Percentiles rank a stretch among this genome's conserved stretches.
phyloP scores from a whole-genome alignment of 2,113 vertebrate species.

The Centropus unirufus region DNA sequence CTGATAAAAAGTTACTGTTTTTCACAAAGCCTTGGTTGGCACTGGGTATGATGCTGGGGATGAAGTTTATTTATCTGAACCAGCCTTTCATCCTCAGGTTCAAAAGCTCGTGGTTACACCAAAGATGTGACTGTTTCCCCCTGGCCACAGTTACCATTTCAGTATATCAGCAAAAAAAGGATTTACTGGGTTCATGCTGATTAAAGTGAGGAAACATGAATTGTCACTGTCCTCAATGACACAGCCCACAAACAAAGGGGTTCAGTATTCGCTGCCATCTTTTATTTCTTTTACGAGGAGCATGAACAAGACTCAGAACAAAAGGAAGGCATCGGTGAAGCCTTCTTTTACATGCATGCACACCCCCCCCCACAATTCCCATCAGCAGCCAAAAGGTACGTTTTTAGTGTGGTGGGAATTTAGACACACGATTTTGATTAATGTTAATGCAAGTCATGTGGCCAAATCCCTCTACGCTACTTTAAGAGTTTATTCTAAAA shows the following conservation, averaged over 20 bases:
- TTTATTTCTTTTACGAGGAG: slow-evolving; percentile 15
- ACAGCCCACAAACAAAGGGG: not conserved
- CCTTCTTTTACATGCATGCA: not conserved
- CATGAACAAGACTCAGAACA: accelerated
- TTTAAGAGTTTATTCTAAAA: slow-evolving; percentile 56
- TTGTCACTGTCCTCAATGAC: not conserved
- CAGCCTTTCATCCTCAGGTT: not conserved
- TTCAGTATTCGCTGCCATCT: not conserved
- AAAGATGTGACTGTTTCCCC: not conserved
- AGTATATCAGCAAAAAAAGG: not conserved
- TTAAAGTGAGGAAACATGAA: not conserved
- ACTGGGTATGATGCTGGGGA: not conserved
- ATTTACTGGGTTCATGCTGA: not conserved
- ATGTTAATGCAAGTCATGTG: slow-evolving; percentile 58
- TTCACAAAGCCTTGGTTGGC: not conserved
- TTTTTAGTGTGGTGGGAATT: slow-evolving; percentile 25
- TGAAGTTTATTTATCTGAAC: not conserved
- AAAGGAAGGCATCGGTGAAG: not conserved
- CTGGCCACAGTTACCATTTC: not conserved
- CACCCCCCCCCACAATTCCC: not conserved
- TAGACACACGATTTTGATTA: slow-evolving; percentile 56
- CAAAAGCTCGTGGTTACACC: not conserved
- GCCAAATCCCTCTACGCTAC: slow-evolving; percentile 51
- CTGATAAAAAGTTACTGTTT: not conserved
- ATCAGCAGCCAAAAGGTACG: not conserved